Evolutionary conservation across 1,140 invertebrate genomes (phyloP).

Genomic region (Stegodyphus dumicola): DNA sequence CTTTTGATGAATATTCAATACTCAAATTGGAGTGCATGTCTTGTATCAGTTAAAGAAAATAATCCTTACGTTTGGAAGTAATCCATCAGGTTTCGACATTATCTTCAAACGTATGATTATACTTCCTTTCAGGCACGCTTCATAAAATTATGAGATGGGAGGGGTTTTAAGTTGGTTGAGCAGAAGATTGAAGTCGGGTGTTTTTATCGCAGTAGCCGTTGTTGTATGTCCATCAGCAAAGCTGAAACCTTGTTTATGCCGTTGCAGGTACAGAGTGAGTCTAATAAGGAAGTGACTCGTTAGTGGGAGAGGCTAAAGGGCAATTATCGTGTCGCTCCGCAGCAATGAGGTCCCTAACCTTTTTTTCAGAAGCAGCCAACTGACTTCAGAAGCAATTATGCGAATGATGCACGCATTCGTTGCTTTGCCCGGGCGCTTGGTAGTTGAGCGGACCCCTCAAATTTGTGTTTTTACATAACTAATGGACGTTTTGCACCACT

Average conservation of each 20-base stretch:
- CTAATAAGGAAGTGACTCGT: constrained; percentile 60
- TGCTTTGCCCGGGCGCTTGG: neutral
- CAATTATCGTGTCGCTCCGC: constrained; percentile 40
- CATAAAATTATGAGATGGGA: no score
- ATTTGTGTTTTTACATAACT: neutral
- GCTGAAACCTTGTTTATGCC: constrained; percentile 26
- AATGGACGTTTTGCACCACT: no score
- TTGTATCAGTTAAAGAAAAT: no score
- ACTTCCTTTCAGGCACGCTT: no score
- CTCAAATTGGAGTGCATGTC: no score
- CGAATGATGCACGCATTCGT: constrained; percentile 10
- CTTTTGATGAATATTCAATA: no score
- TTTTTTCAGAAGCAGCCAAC: neutral
- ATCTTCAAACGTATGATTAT: no score
- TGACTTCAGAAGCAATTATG: constrained; percentile 31
- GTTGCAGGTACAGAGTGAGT: constrained; percentile 37
- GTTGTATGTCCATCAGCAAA: constrained; percentile 23
- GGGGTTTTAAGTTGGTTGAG: neutral
- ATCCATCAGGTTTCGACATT: no score
- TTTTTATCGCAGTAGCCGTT: neutral
- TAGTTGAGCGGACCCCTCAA: neutral
- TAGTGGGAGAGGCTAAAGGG: constrained; percentile 55
- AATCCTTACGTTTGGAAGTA: no score
- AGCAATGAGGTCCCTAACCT: neutral
- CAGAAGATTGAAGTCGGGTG: neutral